Base-by-base conservation (phyloP, 2,797 vertebrate species). In the Hylomyscus alleni region DNA sequence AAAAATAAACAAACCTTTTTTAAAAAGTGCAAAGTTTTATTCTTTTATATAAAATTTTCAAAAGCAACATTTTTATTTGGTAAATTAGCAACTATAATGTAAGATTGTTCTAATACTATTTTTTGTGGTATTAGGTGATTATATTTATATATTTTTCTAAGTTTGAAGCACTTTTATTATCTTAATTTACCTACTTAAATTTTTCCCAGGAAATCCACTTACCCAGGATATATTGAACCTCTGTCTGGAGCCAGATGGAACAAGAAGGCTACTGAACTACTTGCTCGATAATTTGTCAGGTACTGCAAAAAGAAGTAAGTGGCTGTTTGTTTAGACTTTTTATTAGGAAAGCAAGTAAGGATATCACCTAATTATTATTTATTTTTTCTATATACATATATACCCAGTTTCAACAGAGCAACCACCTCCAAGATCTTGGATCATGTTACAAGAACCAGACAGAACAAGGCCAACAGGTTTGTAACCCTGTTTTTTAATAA, bases 281-380 rank as follows among this genome's bases (percentile, higher is more conserved):
- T 99, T 99, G 99, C 99, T 99, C 99, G 99, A 99, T 99, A 99
- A 99, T 99, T 99, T 99, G 98, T 99, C 99, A 98, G 99, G 99
- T 98, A 99, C 99, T 99, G 99, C 99, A 98, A 99, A 99, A 98
- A 99, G 99, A 99, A 99, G 99, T 99, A 99, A 99, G 99, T 99
- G 97, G 93, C 97, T 89, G 93, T 97, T 96, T 95, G 76, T 95
- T 98, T 97, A 83, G 96, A 95, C 44, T 89, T 78, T 87, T 96
- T 93, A 95, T 90, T 77, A 90, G 85, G 77, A 95, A 96, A 94
- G 93, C 94, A 65, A 97, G 81, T 96, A 95, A 98, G 98, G 98
- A 97, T 97, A 97, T 98, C 95, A 85, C 89, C 90, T 96, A 94
- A 94, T 84, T 72, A 84, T 98, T 67, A 93, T 95, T 97, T n/a